Evolutionary conservation across 2,113 vertebrate species (phyloP).

Genomic region (Vanacampus margaritifer): DNA sequence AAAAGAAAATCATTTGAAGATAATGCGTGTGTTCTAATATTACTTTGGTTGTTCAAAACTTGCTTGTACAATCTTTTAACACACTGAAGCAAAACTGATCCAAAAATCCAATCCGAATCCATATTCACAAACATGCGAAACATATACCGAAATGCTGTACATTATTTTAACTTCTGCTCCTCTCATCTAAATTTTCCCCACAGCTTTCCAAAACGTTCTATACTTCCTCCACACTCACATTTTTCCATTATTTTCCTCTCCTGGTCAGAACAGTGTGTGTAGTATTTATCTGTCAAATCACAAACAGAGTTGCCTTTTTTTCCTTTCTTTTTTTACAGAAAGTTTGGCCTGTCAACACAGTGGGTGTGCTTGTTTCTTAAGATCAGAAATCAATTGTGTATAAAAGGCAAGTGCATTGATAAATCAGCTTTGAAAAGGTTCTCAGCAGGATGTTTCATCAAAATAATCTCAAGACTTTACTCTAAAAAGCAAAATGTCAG

Average conservation of each 20-base stretch:
- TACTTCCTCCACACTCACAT: not conserved
- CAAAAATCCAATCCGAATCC: not conserved
- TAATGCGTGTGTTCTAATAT: no score
- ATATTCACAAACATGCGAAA: not conserved
- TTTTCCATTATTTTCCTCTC: slow-evolving; percentile 5
- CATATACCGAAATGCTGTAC: not conserved
- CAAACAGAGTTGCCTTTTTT: slow-evolving; percentile 29
- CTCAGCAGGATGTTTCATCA: slow-evolving; percentile 16
- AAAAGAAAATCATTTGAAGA: no score
- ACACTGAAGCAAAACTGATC: no score
- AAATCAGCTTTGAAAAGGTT: slow-evolving; percentile 28
- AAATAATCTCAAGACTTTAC: not conserved
- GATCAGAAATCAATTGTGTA: slow-evolving; percentile 19
- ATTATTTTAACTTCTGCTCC: not conserved
- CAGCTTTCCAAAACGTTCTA: slow-evolving; percentile 15
- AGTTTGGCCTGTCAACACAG: slow-evolving; percentile 33
- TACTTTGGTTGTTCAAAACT: no score
- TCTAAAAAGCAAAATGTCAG: not conserved
- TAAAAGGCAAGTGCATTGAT: slow-evolving; percentile 35
- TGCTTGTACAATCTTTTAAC: no score
- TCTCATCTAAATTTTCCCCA: slow-evolving; percentile 33
- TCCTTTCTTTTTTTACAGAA: slow-evolving; percentile 33
- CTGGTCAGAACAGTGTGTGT: slow-evolving; percentile 6
- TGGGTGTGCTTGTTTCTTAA: slow-evolving; percentile 26
- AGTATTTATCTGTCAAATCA: slow-evolving; percentile 18